Evolutionary conservation across 2,888 invertebrate species (phyloP), one percentile per base, ranked within the genome.

Genomic region (Eupsilia transversa): DNA sequence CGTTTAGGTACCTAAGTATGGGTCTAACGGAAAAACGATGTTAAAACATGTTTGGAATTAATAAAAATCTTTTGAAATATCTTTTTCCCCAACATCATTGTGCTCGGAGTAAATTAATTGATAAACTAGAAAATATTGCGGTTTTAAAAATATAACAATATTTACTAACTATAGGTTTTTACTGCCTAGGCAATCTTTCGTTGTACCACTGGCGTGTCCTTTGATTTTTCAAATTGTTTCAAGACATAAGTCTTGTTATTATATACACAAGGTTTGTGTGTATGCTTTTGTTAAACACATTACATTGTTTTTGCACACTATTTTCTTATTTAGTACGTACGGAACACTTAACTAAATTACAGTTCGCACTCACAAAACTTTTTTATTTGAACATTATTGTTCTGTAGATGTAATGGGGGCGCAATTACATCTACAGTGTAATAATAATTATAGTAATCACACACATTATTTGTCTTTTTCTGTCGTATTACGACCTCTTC

Each of bases 311-410:
- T 54, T 27, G 52, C 14, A 17, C 33, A 20, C 54, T 10, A 30
- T 74, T 64, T 63, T 41, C n/a, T 14, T 60, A 33, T 67, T 49
- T 52, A 30, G 4, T 9, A 9, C 63, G 52, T 67, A 80, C 54
- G 38, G 54, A 68, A 74, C 38, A 59, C 52, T 68, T 33, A 43
- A 23, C 23, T 46, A 57, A 60, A 60, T 73, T 52, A 65, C 49
- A 3, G 27, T 81, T 71, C 54, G 27, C 64, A 33, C 10, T 59
- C 9, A 43, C 20, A 52, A 64, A 70, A 61, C 46, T 12, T 71
- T 78, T 74, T 65, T 78, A 64, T 65, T 52, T n/a, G 59, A 59
- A 56, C 46, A n/a, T 68, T 60, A 74, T 68, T 74, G 59, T 80
- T 60, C 20, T n/a, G n/a, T n/a, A n/a, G n/a, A n/a, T n/a, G n/a